Evolutionary conservation across 2,113 vertebrate genomes (phyloP), one percentile per base, ranked within the genome.

Genomic region (Rhipidura dahli): DNA sequence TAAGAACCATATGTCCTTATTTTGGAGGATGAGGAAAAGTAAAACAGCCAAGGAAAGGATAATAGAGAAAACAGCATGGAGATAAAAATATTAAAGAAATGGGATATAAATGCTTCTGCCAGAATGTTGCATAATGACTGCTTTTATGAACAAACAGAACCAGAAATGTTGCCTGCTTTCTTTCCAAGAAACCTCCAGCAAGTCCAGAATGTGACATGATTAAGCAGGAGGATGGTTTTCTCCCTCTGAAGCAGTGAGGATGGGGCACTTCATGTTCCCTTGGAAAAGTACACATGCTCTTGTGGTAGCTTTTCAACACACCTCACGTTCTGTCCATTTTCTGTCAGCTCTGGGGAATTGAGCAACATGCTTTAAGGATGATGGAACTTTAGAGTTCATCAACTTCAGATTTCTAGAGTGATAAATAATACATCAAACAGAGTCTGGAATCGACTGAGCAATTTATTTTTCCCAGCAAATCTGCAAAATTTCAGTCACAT

Each of bases 131-230:
- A 56, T 93, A 95, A 93, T 64, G 37, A 42, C 69, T 3, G 0
- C 61, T 93, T 87, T 88, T 73, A 65, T n/a, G 87, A 83, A 94
- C 75, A 96, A 94, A 88, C 33, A 83, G 79, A 89, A 70, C 68
- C 56, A 75, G 64, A 90, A 93, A 72, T 37, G 22, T 54, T 94
- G 59, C 45, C 44, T 26, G 90, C 35, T 86, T 78, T 37, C 83
- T 97, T 92, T 95, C 92, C 87, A 96, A 87, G 90, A 90, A 93
- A 63, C 68, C 56, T 94, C 82, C 47, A 88, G 37, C n/a, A 65
- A 86, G 68, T 78, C 60, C 50, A 75, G 88, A 83, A 73, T 82
- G 72, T 73, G 85, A 69, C 50, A 88, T 57, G 64, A 89, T 89
- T 77, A 78, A 87, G 63, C 71, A 85, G 27, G 40, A 83, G 35